These are phyloP conservation scores for Hexactinellida sp. DNA, from an alignment of 37 sponge, comb jelly and placozoan species.

Conservation along the genomic window DNA sequence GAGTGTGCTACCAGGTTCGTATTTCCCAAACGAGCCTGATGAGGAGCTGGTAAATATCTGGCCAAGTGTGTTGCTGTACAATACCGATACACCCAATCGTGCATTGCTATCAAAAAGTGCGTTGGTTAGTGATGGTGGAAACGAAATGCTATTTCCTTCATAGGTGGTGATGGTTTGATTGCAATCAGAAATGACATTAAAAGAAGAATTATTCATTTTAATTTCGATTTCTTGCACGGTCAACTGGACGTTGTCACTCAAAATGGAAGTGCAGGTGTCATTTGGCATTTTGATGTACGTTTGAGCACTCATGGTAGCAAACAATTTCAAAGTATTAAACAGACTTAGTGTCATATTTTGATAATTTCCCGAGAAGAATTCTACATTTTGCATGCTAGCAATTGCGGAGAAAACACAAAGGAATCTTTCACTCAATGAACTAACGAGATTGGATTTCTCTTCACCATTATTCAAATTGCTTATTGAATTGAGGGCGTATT, in stretches of 20 bases:
- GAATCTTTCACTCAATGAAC: neutral
- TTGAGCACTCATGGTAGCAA: neutral
- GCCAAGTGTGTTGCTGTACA: neutral
- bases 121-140: slow-evolving; percentile 2
- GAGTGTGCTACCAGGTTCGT: neutral
- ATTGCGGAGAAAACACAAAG: neutral
- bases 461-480: neutral
- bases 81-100: neutral
- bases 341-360: neutral
- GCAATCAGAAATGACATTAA: neutral
- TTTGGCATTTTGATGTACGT: neutral
- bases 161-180: neutral
- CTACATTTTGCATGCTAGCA: neutral
- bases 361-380: neutral
- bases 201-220: neutral
- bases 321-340: neutral
- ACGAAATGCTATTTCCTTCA: neutral
- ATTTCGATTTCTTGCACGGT: neutral
- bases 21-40: neutral
- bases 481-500: neutral
- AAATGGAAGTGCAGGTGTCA: neutral
- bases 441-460: neutral
- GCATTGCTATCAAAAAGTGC: neutral
- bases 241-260: neutral
- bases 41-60: neutral